A percentile compares a stretch with the other conserved stretches of the same genome.
Conservation (phyloP, 2,888 invertebrate genomes). For the Physocephala rufipes region DNA sequence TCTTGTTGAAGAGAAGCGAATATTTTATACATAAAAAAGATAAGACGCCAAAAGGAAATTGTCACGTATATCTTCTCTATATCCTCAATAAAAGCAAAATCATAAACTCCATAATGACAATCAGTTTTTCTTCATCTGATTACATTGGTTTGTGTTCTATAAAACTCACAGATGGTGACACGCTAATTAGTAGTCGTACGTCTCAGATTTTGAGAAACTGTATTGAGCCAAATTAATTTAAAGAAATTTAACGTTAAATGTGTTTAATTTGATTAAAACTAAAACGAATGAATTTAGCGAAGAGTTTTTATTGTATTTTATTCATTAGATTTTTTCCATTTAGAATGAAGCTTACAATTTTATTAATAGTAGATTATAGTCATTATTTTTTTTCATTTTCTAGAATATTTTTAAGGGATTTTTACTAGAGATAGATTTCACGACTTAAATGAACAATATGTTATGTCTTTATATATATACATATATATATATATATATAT, state of each 20-base stretch:
- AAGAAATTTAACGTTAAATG: not conserved
- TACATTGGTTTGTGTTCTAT: not conserved
- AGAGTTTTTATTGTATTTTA: slow-evolving; percentile 44
- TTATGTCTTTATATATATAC: no score
- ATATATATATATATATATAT: no score
- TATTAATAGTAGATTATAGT: slow-evolving; percentile 42
- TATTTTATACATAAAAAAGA: no score
- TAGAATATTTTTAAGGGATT: not conserved
- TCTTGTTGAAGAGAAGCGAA: no score
- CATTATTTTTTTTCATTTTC: slow-evolving; percentile 38
- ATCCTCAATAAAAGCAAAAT: no score
- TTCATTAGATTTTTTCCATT: slow-evolving; percentile 36
- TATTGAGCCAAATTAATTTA: not conserved
- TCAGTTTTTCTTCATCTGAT: not conserved
- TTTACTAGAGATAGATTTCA: not conserved
- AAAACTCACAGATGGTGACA: not conserved
- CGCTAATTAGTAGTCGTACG: not conserved
- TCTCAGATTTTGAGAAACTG: not conserved
- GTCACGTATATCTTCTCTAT: no score
- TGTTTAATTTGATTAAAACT: not conserved
- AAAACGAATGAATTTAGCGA: not conserved
- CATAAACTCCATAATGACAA: no score
- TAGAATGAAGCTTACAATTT: slow-evolving; percentile 25
- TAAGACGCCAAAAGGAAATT: no score
- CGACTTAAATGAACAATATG: no score